Evolutionary conservation across 2,888 invertebrate species (phyloP).

Genomic region (Sabellastarte sp.): DNA sequence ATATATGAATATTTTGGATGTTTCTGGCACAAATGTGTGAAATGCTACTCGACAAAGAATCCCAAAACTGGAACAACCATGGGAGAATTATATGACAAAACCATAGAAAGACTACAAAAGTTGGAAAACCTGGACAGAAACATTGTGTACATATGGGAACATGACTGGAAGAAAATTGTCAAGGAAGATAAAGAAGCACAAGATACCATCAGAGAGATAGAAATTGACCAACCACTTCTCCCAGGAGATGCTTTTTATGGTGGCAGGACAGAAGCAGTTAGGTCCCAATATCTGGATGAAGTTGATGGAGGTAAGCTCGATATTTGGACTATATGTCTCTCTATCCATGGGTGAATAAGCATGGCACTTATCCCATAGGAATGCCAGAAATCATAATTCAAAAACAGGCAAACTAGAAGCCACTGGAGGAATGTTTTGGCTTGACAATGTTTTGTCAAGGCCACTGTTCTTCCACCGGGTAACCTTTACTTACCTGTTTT

Average conservation of each 20-base stretch:
- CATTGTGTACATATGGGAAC: not conserved
- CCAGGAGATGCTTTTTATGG: not conserved
- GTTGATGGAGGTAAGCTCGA: not conserved
- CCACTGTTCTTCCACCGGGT: not conserved
- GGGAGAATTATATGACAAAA: not conserved
- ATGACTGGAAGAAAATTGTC: not conserved
- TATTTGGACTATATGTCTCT: not conserved
- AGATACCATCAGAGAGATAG: not conserved
- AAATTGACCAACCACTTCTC: not conserved
- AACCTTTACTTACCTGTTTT: not conserved
- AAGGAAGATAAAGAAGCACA: not conserved
- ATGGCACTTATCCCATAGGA: not conserved
- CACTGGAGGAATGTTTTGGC: too few relatives aligned
- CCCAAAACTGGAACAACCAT: not conserved
- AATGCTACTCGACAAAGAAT: constrained; percentile 2
- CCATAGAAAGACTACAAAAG: not conserved
- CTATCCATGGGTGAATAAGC: not conserved
- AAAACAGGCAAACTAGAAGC: too few relatives aligned
- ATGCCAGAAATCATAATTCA: not conserved
- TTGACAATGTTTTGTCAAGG: not conserved
- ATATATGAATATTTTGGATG: not conserved
- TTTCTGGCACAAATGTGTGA: not conserved
- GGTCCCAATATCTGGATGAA: not conserved
- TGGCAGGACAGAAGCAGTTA: constrained; percentile 1
- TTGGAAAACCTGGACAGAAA: not conserved